Percentiles rank a stretch among this genome's conserved stretches.
Conservation (phyloP, 2,888 invertebrate genomes). For the Hypercompe scribonia region DNA sequence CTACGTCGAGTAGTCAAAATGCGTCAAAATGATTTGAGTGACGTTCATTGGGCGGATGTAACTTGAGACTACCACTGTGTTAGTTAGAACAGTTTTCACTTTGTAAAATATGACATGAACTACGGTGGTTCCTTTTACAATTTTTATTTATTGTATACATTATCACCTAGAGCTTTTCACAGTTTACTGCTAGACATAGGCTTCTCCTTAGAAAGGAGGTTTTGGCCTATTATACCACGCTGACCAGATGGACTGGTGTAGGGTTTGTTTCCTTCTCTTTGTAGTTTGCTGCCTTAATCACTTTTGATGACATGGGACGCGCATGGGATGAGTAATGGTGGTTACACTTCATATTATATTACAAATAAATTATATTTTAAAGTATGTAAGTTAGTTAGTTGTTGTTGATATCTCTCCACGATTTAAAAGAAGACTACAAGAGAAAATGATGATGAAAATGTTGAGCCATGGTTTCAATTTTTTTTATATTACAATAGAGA, state of each 20-base stretch:
- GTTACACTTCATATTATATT: no score
- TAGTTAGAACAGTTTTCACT: conserved; percentile 34
- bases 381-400: no score
- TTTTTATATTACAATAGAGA: not conserved
- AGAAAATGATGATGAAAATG: not conserved
- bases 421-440: not conserved
- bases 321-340: no score
- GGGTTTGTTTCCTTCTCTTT: no score
- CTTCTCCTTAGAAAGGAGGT: no score
- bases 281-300: no score
- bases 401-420: not conserved
- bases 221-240: no score
- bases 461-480: not conserved
- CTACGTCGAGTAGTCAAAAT: conserved; percentile 12
- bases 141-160: not conserved
- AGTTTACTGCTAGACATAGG: no score
- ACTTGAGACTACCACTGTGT: conserved; percentile 51
- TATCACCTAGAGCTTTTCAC: no score
- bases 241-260: no score
- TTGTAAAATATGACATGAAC: not conserved
- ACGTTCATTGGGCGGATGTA: conserved; percentile 66
- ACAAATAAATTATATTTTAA: no score
- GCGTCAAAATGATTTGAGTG: conserved; percentile 45
- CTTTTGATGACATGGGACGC: no score
- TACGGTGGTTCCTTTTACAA: conserved; percentile 3